A percentile compares a stretch with the other conserved stretches of the same genome.
Evolutionary conservation across 2,888 invertebrate species (phyloP).

Genomic region (Nemoura dubitans): DNA sequence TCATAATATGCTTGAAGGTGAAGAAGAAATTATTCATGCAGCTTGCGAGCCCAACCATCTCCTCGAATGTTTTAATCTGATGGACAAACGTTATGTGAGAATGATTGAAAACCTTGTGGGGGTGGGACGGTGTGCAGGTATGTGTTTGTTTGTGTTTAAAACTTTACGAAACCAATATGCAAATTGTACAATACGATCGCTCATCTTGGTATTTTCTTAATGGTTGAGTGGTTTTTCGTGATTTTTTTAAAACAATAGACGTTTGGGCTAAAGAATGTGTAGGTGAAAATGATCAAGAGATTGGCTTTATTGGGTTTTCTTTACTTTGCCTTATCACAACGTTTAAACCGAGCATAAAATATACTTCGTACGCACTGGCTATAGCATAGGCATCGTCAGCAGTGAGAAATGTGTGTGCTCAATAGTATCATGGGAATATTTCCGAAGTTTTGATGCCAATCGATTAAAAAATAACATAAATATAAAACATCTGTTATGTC

Average conservation of each 20-base stretch:
- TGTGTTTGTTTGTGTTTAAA: not conserved
- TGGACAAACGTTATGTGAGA: not conserved
- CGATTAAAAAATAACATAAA: no score
- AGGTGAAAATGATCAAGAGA: not conserved
- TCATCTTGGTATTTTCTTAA: not conserved
- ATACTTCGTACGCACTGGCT: not conserved
- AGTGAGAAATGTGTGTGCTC: no score
- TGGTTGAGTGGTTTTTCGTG: slow-evolving; percentile 2
- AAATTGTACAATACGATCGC: not conserved
- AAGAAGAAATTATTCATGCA: not conserved
- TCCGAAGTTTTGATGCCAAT: no score
- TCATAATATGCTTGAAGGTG: slow-evolving; percentile 2
- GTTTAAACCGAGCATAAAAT: not conserved
- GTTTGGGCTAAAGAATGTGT: not conserved
- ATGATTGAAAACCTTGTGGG: not conserved
- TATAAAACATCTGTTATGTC: no score
- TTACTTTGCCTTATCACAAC: not conserved
- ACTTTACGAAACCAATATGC: not conserved
- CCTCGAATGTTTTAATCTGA: slow-evolving; percentile 29
- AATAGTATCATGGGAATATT: no score
- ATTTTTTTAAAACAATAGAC: not conserved
- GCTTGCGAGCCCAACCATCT: not conserved
- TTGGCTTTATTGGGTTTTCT: not conserved
- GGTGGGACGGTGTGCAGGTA: not conserved
- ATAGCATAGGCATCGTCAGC: no score